These are phyloP conservation scores for Erinaceus europaeus DNA, from an alignment of 2,113 vertebrate genomes.

Conservation along the genomic window DNA sequence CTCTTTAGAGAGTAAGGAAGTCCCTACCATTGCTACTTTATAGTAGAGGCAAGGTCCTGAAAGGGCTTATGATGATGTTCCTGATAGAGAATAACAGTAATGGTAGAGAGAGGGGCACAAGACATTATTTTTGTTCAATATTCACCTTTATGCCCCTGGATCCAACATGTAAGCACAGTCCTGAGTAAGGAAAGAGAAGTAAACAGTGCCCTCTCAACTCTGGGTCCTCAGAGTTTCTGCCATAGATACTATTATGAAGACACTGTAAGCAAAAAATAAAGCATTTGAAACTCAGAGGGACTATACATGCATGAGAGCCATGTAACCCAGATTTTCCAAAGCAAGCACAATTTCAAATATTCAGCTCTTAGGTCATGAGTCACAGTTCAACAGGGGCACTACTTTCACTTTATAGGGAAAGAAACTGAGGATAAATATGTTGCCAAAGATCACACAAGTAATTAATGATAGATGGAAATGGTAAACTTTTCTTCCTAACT, in stretches of 20 bases:
- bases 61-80: no score
- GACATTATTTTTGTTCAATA: no score
- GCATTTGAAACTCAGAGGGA: background rate
- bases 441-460: slow-evolving; percentile 28
- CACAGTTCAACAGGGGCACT: background rate
- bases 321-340: background rate
- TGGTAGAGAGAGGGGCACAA: no score
- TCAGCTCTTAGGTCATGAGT: background rate
- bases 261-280: background rate
- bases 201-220: background rate
- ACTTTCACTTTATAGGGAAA: slow-evolving; percentile 36
- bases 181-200: slow-evolving; percentile 18
- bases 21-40: no score
- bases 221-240: no score
- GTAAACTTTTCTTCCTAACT: background rate
- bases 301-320: background rate
- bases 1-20: no score
- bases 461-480: slow-evolving; percentile 11
- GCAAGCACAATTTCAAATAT: background rate
- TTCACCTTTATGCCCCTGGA: background rate
- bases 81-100: no score
- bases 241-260: no score
- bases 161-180: background rate
- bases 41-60: no score
- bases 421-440: slow-evolving; percentile 21